Evolutionary conservation across 2,888 invertebrate genomes (phyloP).

Genomic region (Drosophila histrio): DNA sequence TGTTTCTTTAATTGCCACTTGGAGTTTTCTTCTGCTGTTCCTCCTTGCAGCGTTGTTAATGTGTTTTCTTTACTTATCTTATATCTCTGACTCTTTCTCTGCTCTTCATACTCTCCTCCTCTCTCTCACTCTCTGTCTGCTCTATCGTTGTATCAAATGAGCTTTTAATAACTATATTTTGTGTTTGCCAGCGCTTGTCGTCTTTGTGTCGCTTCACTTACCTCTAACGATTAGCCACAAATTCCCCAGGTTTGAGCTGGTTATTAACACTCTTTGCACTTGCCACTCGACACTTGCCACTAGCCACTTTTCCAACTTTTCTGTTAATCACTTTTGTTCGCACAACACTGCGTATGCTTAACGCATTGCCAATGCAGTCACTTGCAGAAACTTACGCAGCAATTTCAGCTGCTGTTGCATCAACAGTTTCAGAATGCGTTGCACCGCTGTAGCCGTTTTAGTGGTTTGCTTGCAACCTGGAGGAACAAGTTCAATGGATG

Average conservation of each 20-base stretch:
- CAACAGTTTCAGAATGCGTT: slow-evolving; percentile 83
- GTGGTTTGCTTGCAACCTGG: slow-evolving; percentile 57
- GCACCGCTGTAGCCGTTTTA: slow-evolving; percentile 84
- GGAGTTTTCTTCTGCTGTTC: neutral
- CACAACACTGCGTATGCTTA: slow-evolving; percentile 62
- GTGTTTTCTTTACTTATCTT: neutral
- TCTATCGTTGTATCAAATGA: slow-evolving; percentile 45
- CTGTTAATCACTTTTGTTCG: neutral
- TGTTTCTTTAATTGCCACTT: neutral
- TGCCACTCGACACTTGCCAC: slow-evolving; percentile 19
- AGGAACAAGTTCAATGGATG: neutral
- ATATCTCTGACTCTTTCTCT: slow-evolving; percentile 3
- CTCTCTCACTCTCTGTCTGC: neutral
- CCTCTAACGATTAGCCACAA: slow-evolving; percentile 81
- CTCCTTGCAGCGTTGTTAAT: slow-evolving; percentile 15
- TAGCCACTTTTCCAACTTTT: neutral
- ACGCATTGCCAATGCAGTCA: slow-evolving; percentile 76
- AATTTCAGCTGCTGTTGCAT: slow-evolving; percentile 84
- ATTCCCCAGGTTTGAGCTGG: slow-evolving; percentile 81
- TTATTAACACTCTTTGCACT: slow-evolving; percentile 33
- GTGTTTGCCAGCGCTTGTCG: slow-evolving; percentile 9
- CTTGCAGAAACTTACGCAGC: slow-evolving; percentile 82
- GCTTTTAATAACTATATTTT: slow-evolving; percentile 51
- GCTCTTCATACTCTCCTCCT: no score
- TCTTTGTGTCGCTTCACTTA: slow-evolving; percentile 53